Evolutionary conservation across 2,888 invertebrate genomes (phyloP).

Genomic region (Adineta ricciae): DNA sequence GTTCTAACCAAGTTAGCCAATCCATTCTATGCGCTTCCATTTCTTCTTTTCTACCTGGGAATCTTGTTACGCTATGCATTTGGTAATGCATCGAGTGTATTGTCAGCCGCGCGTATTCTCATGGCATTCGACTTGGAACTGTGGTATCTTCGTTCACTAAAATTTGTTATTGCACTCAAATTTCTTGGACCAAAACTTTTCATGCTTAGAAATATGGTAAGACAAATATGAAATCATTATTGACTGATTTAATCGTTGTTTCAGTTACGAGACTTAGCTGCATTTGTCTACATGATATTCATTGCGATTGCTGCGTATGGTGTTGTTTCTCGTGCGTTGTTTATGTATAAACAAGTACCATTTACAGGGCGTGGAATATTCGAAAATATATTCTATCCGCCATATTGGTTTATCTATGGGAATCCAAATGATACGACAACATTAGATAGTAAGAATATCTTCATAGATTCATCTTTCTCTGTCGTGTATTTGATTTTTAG

Average conservation of each 20-base stretch:
- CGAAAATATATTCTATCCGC: background rate
- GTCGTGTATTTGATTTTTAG: background rate
- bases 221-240: background rate
- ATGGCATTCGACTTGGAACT: background rate
- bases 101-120: background rate
- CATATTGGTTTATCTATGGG: background rate
- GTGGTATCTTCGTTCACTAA: background rate
- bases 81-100: background rate
- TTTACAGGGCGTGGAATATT: background rate
- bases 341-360: background rate
- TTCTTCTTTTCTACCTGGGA: background rate
- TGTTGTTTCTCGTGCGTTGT: background rate
- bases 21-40: background rate
- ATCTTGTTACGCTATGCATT: background rate
- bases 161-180: background rate
- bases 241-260: background rate
- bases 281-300: background rate
- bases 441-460: background rate
- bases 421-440: background rate
- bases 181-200: background rate
- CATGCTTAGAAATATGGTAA: conserved; percentile 5
- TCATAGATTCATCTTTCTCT: background rate
- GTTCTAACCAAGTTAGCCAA: background rate
- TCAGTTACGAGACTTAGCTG: background rate
- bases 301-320: background rate